Evolutionary conservation across 2,113 vertebrate genomes (phyloP).

Genomic region (Antechinus stuartii): DNA sequence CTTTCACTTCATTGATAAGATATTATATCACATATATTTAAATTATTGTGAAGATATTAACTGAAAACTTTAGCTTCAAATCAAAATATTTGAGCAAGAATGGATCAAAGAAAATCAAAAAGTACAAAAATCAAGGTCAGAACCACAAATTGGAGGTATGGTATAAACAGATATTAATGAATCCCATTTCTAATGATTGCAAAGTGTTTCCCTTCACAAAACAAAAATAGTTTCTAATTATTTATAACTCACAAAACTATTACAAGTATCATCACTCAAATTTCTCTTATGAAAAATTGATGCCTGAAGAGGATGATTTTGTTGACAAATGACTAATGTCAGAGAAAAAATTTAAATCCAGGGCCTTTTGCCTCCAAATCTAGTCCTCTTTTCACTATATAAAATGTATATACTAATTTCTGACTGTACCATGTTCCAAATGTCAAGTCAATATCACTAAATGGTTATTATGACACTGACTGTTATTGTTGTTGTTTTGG

Average conservation of each 20-base stretch:
- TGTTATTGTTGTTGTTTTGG: too few relatives aligned
- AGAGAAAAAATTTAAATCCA: neutral
- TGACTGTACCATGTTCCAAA: neutral
- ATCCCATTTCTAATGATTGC: neutral
- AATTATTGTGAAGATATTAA: neutral
- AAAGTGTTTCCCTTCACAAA: neutral
- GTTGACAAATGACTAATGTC: neutral
- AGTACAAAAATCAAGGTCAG: neutral
- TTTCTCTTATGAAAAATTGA: neutral
- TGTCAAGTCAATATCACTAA: neutral
- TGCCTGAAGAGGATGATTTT: neutral
- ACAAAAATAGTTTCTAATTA: too few relatives aligned
- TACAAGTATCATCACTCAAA: neutral
- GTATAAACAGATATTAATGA: neutral
- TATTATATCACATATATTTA: neutral
- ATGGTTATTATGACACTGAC: fast-evolving
- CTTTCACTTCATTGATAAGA: neutral
- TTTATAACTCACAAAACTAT: neutral
- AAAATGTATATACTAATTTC: neutral
- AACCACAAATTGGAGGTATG: neutral
- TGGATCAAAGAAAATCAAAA: neutral
- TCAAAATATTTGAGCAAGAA: neutral
- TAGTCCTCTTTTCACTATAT: neutral
- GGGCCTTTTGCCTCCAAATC: neutral
- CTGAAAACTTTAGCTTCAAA: neutral